Evolutionary conservation across 2,888 invertebrate genomes (phyloP), one percentile per base, ranked within the genome.

Genomic region (Phymatocera aterrima): DNA sequence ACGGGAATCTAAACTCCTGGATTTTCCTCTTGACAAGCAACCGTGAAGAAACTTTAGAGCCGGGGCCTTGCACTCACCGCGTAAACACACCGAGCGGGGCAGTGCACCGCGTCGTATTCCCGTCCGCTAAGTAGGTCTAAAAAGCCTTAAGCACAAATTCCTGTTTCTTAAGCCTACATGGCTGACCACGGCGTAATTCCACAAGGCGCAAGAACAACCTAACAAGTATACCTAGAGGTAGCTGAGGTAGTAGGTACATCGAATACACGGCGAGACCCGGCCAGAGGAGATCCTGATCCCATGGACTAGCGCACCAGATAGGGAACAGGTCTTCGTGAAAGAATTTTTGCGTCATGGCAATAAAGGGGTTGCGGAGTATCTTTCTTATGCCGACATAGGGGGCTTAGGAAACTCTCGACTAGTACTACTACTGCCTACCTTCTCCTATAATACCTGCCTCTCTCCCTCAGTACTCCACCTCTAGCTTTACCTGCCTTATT

Each of bases 81-180:
- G 31, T 48, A 51, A 72, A 72, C 72, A 51, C 72, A 34, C n/a
- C 10, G 21, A 28, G 46, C 43, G 28, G 43, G 15, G 21, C 68
- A 24, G 72, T 21, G 72, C 21, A 8, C 34, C 51, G 34, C 51
- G 72, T 18, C 72, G 72, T 72, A 51, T 51, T 31, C 51, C 72
- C 12, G 31, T 21, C 5, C 1, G 75, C 60, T 75, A 75, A 75
- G 75, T 75, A 75, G 75, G 75, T 75, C 75, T 75, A 80, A 78
- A 79, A 80, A 74, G 75, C 79, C 82, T 83, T 83, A 84, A 85
- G 86, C 86, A 85, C 82, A 83, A 84, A 87, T 86, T 84, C 87
- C 85, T 86, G 86, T 86, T 86, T 81, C 84, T 81, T 80, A 80
- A 68, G 78, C 81, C 80, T 82, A 83, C 82, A 82, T 80, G 79